Evolutionary conservation across 2,888 invertebrate species (phyloP), one percentile per base, ranked within the genome.

Genomic region (Epistrophe eligans): DNA sequence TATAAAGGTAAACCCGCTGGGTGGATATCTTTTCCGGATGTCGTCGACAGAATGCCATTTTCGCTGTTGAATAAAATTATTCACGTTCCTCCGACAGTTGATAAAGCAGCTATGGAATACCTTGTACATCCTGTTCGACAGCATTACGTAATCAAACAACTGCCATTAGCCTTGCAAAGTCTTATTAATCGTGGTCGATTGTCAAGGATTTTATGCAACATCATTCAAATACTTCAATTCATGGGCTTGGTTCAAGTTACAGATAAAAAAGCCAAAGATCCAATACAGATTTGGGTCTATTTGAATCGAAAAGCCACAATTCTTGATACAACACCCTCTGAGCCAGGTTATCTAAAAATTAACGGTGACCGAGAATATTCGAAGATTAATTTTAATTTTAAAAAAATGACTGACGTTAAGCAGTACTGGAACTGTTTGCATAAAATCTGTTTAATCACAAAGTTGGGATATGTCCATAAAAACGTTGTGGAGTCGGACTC

Each of bases 381-480:
- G 0, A 90, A 91, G n/a, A 91, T 94, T 0, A 89, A 89, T 0
- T 97, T 95, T 89, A 89, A 91, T 38, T 96, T 97, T 83, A 89
- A 93, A 0, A 93, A 92, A 2, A 90, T 93, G 17, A 90, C 93
- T 0, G 94, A 95, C 83, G 92, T 97, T 0, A 94, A 95, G 35
- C 93, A 94, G 19, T 96, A 95, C 90, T 96, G 96, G 96, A 94
- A 94, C 85, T 94, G 95, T 73, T 92, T 97, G 91, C 95, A 95
- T 93, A 94, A 94, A 60, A 95, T 95, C 77, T 95, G 96, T 89
- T 93, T 96, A 50, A 94, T 95, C 89, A 96, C 97, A 0, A 94
- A 94, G 80, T 91, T 97, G 32, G 93, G 93, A 5, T 91, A 82
- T 73, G 17, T 91, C 40, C 89, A 89, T 7, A 89, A 84, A 35